phyloP scores from a whole-genome alignment of 2,797 vertebrate species.

The Pseudocheirus occidentalis region DNA sequence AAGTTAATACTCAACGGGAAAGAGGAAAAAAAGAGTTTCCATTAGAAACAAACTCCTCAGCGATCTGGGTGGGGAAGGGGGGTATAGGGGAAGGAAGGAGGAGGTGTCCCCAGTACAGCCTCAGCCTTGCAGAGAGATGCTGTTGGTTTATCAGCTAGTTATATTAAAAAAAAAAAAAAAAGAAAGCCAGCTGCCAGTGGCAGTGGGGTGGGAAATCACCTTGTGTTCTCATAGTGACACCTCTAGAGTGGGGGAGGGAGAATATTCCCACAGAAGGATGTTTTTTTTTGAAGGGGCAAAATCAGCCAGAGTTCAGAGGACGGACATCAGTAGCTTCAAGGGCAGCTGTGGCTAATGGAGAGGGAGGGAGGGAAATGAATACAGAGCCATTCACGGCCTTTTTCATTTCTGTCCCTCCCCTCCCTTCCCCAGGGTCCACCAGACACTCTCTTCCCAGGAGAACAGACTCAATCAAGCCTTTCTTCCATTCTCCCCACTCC shows the following conservation, averaged over 20 bases:
- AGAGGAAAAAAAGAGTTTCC: not conserved
- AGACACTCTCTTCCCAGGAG: not conserved
- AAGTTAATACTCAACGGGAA: not conserved
- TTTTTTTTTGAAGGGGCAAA: not conserved
- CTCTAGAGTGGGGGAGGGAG: not conserved
- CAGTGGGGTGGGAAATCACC: not conserved
- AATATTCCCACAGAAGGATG: not conserved
- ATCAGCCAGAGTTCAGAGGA: not conserved
- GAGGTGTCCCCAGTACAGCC: not conserved
- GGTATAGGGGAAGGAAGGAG: not conserved
- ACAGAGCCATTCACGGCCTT: not conserved
- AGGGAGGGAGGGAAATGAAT: not conserved
- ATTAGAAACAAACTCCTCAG: not conserved
- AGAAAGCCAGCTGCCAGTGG: not conserved
- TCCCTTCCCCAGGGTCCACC: not conserved
- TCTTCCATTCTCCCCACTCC: not conserved
- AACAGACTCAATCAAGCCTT: not conserved
- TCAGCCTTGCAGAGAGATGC: not conserved
- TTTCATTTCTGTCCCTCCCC: not conserved
- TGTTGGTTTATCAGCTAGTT: not conserved
- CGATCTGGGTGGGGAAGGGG: not conserved
- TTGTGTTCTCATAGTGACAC: conserved; percentile 1
- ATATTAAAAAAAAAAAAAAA: not conserved
- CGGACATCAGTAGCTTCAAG: not conserved
- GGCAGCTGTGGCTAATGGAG: not conserved